Base-by-base conservation (phyloP, 2,797 vertebrate genomes). In the Liparis tanakae region DNA sequence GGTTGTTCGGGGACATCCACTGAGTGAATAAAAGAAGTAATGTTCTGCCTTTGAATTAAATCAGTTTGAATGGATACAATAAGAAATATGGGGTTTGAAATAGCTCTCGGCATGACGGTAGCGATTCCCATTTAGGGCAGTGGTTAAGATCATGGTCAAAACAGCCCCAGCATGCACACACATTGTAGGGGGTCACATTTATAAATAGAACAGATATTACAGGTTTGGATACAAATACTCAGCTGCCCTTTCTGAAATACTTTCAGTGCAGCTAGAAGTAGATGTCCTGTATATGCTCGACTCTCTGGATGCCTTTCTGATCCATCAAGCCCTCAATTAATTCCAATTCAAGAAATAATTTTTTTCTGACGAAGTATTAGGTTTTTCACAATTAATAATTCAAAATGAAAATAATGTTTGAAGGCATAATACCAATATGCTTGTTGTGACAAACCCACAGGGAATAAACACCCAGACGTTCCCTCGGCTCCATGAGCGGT, bases 81-180 rank as follows among this genome's bases (percentile, higher is more conserved):
- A 18, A 80, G 65, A 80, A 74, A 71, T 78, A 66, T 46, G 9
- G 18, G 30, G 22, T 65, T 77, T 72, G 34, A 81, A 67, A 78
- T 69, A 67, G 56, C 70, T 82, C 71, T 50, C 0, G 5, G 46
- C 78, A 70, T 58, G 39, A 69, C 67, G 67, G 62, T 17, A 57
- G 57, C 73, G 54, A 71, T 44, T 69, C 59, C 33, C 36, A 63
- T 80, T 46, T 59, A 50, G 20, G 67, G 53, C 56, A 41, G 53
- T 17, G 50, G 72, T 67, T 82, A 48, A 75, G 79, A 73, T 58
- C 22, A 36, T 14, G 37, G 62, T 39, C 53, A 61, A 39, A 25
- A 75, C 64, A 51, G 1, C 20, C 61, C 17, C 58, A 56, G 70
- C 20, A 22, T 65, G 34, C 20, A 3, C 50, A 65, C 54, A 78